Conservation (phyloP, 2,113 vertebrate genomes). For the Jaculus jaculus region DNA sequence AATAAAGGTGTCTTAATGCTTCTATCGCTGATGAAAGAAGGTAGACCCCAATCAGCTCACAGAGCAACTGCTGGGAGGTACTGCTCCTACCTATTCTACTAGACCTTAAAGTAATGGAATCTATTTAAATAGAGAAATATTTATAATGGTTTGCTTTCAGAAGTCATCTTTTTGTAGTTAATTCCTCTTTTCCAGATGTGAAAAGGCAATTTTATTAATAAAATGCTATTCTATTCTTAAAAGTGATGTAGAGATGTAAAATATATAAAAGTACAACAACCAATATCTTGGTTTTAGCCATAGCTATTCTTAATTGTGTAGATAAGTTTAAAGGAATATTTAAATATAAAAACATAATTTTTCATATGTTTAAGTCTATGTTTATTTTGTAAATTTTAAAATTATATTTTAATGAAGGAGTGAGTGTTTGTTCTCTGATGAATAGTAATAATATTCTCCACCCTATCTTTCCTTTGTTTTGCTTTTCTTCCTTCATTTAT, state of each 20-base stretch:
- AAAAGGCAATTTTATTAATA: background rate
- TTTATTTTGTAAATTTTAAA: constrained; percentile 24
- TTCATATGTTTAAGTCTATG: constrained; percentile 1
- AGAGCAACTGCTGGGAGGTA: background rate
- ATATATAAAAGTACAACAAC: background rate
- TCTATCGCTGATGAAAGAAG: background rate
- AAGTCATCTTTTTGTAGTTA: background rate
- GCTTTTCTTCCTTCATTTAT: constrained; percentile 46
- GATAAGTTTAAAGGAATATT: background rate
- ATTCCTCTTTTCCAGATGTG: background rate
- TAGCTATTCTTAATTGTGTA: background rate
- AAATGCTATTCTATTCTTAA: background rate
- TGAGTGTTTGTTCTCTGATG: constrained; percentile 25
- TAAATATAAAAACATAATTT: background rate
- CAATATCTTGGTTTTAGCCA: background rate
- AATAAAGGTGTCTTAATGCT: background rate
- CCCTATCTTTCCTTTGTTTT: background rate
- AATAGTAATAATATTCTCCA: background rate
- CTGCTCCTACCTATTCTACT: background rate
- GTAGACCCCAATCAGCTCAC: background rate
- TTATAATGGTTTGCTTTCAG: background rate
- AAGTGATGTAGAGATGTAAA: background rate
- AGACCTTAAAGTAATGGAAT: background rate
- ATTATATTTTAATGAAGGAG: constrained; percentile 28
- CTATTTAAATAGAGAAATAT: background rate